Percentiles rank a stretch among this genome's conserved stretches.
These are phyloP conservation scores for Fragum fragum DNA, from an alignment of 2,888 invertebrate species.

Conservation along the genomic window DNA sequence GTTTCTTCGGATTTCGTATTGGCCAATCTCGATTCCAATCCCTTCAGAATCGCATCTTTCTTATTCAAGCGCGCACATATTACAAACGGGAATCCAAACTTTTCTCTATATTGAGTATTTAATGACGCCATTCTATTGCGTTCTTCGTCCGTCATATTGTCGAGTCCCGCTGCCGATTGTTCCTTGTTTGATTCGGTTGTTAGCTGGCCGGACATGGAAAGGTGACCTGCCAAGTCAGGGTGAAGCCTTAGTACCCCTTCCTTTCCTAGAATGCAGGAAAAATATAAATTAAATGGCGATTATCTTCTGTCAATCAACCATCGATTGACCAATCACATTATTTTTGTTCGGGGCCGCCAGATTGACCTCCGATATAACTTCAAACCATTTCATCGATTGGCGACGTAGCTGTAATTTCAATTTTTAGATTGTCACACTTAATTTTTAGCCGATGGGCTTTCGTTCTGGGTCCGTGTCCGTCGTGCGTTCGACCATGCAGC, in stretches of 20 bases:
- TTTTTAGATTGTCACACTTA: no score
- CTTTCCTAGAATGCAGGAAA: slow-evolving; percentile 65
- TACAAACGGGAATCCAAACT: slow-evolving; percentile 80
- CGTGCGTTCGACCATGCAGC: no score
- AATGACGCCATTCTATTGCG: slow-evolving; percentile 51
- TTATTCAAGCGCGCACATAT: slow-evolving; percentile 77
- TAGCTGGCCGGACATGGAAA: slow-evolving; percentile 63
- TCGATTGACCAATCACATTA: no score
- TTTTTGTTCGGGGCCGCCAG: no score
- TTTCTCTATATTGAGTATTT: slow-evolving; percentile 70
- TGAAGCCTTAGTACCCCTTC: slow-evolving; percentile 75
- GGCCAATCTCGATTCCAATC: slow-evolving; percentile 62
- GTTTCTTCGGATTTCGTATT: slow-evolving; percentile 66
- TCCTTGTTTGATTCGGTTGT: slow-evolving; percentile 72
- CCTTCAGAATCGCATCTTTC: slow-evolving; percentile 73
- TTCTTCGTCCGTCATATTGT: slow-evolving; percentile 65
- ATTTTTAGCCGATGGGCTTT: no score
- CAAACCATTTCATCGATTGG: no score
- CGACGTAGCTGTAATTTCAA: no score
- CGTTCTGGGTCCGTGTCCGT: no score
- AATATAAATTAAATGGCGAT: no score
- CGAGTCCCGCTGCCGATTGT: slow-evolving; percentile 71
- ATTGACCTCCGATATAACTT: no score
- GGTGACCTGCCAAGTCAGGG: slow-evolving; percentile 76
- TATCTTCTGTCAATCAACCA: no score